phyloP scores from a whole-genome alignment of 2,797 vertebrate genomes.

The Trematomus bernacchii region DNA sequence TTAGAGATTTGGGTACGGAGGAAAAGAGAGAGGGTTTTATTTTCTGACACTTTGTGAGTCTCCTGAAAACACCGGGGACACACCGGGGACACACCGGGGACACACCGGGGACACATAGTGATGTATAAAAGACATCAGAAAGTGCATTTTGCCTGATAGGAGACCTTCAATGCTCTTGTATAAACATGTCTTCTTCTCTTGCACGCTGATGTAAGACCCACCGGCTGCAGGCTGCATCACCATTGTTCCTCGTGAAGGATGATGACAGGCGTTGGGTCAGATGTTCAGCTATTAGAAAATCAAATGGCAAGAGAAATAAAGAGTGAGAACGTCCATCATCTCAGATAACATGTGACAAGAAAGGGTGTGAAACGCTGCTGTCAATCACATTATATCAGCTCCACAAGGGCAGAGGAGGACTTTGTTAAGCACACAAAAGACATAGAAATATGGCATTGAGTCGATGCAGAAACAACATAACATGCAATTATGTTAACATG shows the following conservation, averaged over 20 bases:
- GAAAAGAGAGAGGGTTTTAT: no score
- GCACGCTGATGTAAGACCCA: background rate
- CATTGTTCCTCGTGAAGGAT: conserved; percentile 3
- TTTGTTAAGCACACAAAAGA: background rate
- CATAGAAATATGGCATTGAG: background rate
- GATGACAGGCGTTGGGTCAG: conserved; percentile 1
- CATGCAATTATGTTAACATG: background rate
- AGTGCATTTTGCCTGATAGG: no score
- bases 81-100: no score
- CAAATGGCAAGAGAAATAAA: conserved; percentile 14
- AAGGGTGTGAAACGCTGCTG: conserved; percentile 64
- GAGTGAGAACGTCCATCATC: conserved; percentile 27
- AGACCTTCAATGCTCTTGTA: background rate
- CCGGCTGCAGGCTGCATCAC: background rate
- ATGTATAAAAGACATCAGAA: no score
- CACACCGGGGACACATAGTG: no score
- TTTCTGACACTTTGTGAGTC: no score
- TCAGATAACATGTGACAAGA: conserved; percentile 52
- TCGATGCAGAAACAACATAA: background rate
- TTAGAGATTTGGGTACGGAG: no score
- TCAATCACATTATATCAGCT: conserved; percentile 52
- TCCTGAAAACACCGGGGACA: no score
- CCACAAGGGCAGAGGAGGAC: background rate
- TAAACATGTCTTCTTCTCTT: background rate
- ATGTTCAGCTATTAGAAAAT: conserved; percentile 12